These are phyloP conservation scores for Margarornis squamiger DNA, from an alignment of 2,797 vertebrate species.

Conservation along the genomic window DNA sequence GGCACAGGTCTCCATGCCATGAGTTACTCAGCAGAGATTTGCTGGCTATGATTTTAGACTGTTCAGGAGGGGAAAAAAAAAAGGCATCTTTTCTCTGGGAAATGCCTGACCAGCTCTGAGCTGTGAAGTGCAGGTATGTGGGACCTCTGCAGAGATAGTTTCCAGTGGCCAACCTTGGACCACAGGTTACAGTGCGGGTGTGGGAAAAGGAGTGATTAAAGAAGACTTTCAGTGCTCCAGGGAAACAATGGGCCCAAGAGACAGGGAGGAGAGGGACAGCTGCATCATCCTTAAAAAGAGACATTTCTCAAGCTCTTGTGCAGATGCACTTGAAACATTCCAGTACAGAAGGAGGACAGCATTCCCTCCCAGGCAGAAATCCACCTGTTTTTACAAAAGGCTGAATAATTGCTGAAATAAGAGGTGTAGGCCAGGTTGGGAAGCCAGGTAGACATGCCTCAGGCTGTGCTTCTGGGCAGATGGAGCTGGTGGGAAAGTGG, in stretches of 20 bases:
- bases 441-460: not conserved
- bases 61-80: not conserved
- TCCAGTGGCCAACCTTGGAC: not conserved
- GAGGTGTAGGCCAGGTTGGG: not conserved
- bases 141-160: not conserved
- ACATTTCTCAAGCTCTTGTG: not conserved
- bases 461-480: not conserved
- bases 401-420: not conserved
- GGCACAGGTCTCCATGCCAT: not conserved
- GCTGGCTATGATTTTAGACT: not conserved
- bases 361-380: not conserved
- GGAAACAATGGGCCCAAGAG: not conserved
- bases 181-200: not conserved
- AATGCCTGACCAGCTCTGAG: not conserved
- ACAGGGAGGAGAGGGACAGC: not conserved
- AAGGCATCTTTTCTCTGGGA: not conserved
- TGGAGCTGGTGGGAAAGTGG: not conserved
- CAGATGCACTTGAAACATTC: not conserved
- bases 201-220: not conserved
- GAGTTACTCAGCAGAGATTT: not conserved
- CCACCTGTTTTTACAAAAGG: not conserved
- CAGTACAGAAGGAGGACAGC: not conserved
- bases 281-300: not conserved
- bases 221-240: not conserved
- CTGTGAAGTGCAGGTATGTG: not conserved